Base-by-base conservation (phyloP, 2,888 invertebrate species). In the Endotricha flammealis region DNA sequence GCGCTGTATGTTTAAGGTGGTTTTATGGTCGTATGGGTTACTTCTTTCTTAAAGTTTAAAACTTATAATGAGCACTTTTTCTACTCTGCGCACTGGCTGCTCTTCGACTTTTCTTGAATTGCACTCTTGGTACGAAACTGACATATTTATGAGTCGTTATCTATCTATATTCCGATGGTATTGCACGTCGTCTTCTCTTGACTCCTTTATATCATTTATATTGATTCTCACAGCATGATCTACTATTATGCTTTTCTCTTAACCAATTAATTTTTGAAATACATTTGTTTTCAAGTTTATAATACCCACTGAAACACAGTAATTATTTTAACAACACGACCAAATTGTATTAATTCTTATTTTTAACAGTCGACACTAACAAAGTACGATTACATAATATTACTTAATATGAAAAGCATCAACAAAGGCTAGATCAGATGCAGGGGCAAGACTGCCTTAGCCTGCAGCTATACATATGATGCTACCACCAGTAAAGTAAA, bases 271-370 rank as follows among this genome's bases (percentile, higher is more conserved):
- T 52, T 51, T 55, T 61, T 50, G 48, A 52, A 41, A 40, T 50
- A 51, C 42, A 44, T 50, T 57, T 63, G 25, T 13, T 39, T 43
- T 36, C 37, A 45, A 39, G 7, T 8, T 35, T 7, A 17, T 28
- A 32, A 32, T 38, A 38, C 41, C 42, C 39, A n/a, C n/a, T 49
- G 39, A 42, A 40, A 46, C 36, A 41, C 45, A 38, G 45, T 61
- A 58, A 54, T 53, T 38, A 38, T 55, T 57, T 48, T 50, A 48
- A 51, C 80, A 83, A 85, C 83, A 85, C 82, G 85, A 83, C 82
- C 83, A 75, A 82, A 85, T 77, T 82, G 85, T 74, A 66, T 63
- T 53, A 50, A 45, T 34, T 37, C 47, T 54, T 42, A 41, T 44
- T 42, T 51, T 32, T 41, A 30, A 50, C 56, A 58, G 37, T 38